Percentiles rank a stretch among this genome's conserved stretches.
Conservation (phyloP, 2,888 invertebrate species). For the Eupithecia exiguata region DNA sequence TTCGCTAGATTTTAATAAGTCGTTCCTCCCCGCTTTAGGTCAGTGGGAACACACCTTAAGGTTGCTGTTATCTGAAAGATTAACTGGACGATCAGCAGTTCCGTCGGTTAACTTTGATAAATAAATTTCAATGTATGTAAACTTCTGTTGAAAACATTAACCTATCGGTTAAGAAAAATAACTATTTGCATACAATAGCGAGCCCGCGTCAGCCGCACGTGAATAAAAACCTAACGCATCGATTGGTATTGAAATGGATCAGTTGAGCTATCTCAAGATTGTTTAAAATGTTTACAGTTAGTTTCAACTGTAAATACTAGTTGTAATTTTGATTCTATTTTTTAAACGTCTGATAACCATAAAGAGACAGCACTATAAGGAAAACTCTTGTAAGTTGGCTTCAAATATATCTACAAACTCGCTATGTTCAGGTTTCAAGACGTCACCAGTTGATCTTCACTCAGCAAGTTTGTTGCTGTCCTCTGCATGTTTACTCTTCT, state of each 20-base stretch:
- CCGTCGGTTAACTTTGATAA: background rate
- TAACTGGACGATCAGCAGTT: background rate
- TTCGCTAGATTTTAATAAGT: background rate
- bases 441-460: background rate
- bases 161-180: background rate
- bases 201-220: no score
- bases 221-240: background rate
- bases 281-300: background rate
- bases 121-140: background rate
- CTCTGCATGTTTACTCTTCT: background rate
- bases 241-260: background rate
- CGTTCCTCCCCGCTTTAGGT: background rate
- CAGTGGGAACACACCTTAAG: background rate
- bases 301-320: background rate
- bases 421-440: background rate
- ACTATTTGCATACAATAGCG: background rate
- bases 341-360: background rate
- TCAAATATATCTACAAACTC: slow-evolving; percentile 5
- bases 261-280: background rate
- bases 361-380: background rate
- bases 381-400: background rate
- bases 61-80: background rate
- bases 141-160: background rate
- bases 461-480: background rate
- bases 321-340: background rate